phyloP scores from a whole-genome alignment of 2,888 invertebrate species.

The Phytoseiulus persimilis region DNA sequence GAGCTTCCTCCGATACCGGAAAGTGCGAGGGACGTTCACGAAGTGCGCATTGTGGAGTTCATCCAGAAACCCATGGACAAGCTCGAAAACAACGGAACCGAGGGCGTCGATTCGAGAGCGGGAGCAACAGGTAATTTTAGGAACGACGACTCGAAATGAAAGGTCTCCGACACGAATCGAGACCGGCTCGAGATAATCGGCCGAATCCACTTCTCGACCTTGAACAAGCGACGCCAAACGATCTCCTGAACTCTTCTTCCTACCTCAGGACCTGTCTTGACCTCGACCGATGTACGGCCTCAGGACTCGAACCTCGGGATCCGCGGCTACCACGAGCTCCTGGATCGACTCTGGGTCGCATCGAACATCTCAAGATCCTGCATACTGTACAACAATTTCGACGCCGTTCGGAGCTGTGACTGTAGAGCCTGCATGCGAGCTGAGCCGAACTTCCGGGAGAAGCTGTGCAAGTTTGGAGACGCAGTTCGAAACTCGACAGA shows the following conservation, averaged over 20 bases:
- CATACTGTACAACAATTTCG: constrained; percentile 36
- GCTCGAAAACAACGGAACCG: not conserved
- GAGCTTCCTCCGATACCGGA: not conserved
- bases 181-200: no score
- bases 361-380: constrained; percentile 9
- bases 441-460: constrained; percentile 8
- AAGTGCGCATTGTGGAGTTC: not conserved
- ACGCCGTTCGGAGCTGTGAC: not conserved
- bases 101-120: not conserved
- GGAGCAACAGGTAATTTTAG: not conserved
- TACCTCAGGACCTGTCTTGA: not conserved
- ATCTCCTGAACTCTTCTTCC: no score
- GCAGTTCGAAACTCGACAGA: not conserved
- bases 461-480: not conserved
- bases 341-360: not conserved
- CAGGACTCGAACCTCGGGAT: constrained; percentile 8
- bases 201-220: not conserved
- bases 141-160: no score
- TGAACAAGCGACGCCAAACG: not conserved
- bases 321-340: not conserved
- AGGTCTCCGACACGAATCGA: no score
- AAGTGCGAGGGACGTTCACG: constrained; percentile 14
- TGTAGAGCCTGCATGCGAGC: constrained; percentile 17
- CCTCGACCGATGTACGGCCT: not conserved
- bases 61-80: not conserved